Percentiles rank a stretch among this genome's conserved stretches.
These are phyloP conservation scores for Ameiurus melas DNA, from an alignment of 2,113 vertebrate species.

Conservation along the genomic window DNA sequence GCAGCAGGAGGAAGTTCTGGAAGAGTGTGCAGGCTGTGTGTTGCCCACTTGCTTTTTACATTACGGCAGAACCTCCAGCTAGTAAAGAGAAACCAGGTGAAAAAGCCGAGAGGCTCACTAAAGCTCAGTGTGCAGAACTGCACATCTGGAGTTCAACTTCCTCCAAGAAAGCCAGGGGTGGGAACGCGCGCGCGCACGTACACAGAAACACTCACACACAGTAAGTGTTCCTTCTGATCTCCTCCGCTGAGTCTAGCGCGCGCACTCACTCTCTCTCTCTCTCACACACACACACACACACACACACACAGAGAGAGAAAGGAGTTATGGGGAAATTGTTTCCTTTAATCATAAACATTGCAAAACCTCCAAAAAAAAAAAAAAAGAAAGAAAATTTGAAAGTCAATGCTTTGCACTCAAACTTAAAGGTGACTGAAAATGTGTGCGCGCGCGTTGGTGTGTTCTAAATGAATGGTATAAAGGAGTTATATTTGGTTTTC, in stretches of 20 bases:
- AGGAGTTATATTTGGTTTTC: background rate
- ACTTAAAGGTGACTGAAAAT: too few species aligned
- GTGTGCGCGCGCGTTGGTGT: too few species aligned
- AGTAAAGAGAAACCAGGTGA: constrained; percentile 45
- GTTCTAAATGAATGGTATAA: background rate
- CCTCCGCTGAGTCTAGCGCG: background rate
- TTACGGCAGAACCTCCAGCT: constrained; percentile 44
- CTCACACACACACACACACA: background rate
- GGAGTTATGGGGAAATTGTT: background rate
- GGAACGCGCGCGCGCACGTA: background rate
- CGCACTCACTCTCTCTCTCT: background rate
- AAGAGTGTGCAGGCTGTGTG: constrained; percentile 49
- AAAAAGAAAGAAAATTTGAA: too few species aligned
- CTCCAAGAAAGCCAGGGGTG: constrained; percentile 28
- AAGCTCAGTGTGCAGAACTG: constrained; percentile 4
- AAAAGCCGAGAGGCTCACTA: constrained; percentile 29
- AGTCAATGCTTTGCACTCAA: background rate
- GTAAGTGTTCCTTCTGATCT: too few species aligned
- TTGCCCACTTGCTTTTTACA: constrained; percentile 72
- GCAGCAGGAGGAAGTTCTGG: constrained; percentile 56
- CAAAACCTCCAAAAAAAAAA: too few species aligned
- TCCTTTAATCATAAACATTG: too few species aligned
- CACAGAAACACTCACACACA: background rate
- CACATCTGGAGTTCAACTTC: constrained; percentile 50
- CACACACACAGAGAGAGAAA: too few species aligned